Evolutionary conservation across 2,888 invertebrate species (phyloP), one percentile per base, ranked within the genome.

Genomic region (Drosophila parthenogenetica): DNA sequence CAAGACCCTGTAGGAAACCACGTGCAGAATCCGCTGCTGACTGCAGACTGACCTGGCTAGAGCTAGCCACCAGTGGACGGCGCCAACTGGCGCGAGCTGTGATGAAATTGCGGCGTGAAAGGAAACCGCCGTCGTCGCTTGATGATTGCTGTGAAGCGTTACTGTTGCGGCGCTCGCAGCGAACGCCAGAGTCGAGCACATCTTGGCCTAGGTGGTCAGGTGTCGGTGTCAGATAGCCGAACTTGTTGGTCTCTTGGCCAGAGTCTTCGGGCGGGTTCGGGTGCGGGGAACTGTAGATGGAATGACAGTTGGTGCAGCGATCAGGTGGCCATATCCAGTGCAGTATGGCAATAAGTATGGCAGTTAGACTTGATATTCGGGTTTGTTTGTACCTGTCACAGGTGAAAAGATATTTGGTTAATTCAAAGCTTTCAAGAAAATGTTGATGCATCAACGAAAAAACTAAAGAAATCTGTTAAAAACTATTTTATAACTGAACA

Each of bases 351-450:
- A 94, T 93, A 86, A 95, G 93, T 87, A 95, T 94, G 93, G 94
- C 96, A 81, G 91, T 91, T 95, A 97, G 93, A 97, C 97, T 96
- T 96, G 97, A 96, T 97, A 97, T 95, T 97, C 97, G 94, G 96
- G 96, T 95, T 96, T 96, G 95, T 95, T 96, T 96, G 96, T 95
- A 95, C 97, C 97, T 97, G 48, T 0, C 8, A 3, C 7, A 17
- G 13, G 10, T 16, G 25, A n/a, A 5, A 0, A n/a, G 1, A 61
- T 29, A 61, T n/a, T 32, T 8, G 5, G 0, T 1, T n/a, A 13
- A 5, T 14, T 11, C 14, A 48, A 13, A 14, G 3, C n/a, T 25
- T 48, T 16, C 16, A 14, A 39, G 2, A 39, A 13, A 13, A 35
- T 35, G 11, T 35, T 1, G 3, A 29, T 1, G 29, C 29, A 29